phyloP scores from a whole-genome alignment of 2,888 invertebrate species.

The Zaprionus obscuricornis region DNA sequence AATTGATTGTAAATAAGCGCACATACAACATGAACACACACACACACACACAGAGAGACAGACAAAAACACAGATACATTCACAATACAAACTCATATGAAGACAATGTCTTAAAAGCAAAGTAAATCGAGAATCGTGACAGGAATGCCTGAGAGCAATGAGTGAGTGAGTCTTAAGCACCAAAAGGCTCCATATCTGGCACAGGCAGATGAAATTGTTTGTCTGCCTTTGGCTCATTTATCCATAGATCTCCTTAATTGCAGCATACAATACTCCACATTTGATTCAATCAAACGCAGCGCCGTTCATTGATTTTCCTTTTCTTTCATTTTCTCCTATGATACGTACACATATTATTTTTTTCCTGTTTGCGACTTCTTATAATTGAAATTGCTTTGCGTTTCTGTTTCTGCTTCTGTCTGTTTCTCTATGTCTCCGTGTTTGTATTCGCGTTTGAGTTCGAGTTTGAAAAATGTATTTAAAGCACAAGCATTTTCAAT shows the following conservation, averaged over 20 bases:
- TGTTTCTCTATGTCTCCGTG: too few relatives aligned
- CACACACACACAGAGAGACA: background rate
- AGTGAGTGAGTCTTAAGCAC: too few relatives aligned
- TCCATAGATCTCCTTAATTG: slow-evolving; percentile 66
- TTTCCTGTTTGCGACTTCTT: slow-evolving; percentile 23
- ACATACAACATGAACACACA: slow-evolving; percentile 22
- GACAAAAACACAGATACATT: slow-evolving; percentile 11
- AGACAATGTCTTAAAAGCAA: slow-evolving; percentile 57
- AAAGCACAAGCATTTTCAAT: slow-evolving; percentile 62
- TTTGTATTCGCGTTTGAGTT: too few relatives aligned
- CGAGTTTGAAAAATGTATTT: slow-evolving; percentile 43
- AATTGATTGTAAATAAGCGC: slow-evolving; percentile 67
- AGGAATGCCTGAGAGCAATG: slow-evolving; percentile 55
- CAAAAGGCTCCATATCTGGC: background rate
- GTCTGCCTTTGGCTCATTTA: slow-evolving; percentile 35
- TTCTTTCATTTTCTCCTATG: slow-evolving; percentile 20
- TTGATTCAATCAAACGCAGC: slow-evolving; percentile 70
- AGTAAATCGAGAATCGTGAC: slow-evolving; percentile 75
- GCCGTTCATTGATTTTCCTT: slow-evolving; percentile 58
- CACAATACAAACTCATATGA: slow-evolving; percentile 7
- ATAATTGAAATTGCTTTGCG: slow-evolving; percentile 64
- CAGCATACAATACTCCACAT: slow-evolving; percentile 49
- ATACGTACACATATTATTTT: slow-evolving; percentile 9
- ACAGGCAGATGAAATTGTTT: slow-evolving; percentile 17
- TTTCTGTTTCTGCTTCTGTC: too few relatives aligned